Conservation (phyloP, 2,113 vertebrate species). For the Tragelaphus imberbis region DNA sequence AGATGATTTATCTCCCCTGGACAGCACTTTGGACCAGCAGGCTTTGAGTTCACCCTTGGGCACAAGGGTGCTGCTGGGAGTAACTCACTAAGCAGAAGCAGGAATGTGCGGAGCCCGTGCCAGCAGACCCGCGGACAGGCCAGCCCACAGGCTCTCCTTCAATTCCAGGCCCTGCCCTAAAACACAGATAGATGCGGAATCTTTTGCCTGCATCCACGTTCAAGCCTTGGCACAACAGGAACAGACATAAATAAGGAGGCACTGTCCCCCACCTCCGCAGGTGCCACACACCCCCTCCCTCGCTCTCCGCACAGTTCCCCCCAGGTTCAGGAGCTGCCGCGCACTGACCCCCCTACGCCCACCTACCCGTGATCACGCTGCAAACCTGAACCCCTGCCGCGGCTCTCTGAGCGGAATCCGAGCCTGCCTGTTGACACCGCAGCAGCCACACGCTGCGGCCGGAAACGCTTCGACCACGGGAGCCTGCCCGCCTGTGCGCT, state of each 20-base stretch:
- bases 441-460: constrained; percentile 50
- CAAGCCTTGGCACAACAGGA: neutral
- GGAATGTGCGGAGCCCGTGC: neutral
- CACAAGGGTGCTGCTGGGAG: neutral
- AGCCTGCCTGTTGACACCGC: constrained; percentile 77
- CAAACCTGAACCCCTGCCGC: constrained; percentile 13
- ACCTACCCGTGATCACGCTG: constrained; percentile 51
- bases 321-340: neutral
- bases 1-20: constrained; percentile 15
- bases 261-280: accelerated
- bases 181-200: neutral
- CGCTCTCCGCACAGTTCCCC: accelerated
- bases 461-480: constrained; percentile 57
- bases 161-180: neutral
- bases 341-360: neutral
- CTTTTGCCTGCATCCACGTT: neutral
- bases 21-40: neutral
- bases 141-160: neutral
- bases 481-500: constrained; percentile 76
- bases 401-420: neutral
- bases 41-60: neutral
- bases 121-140: neutral
- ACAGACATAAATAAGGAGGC: neutral
- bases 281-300: neutral
- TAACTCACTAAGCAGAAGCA: neutral